Conservation (phyloP, 2,797 vertebrate genomes). For the Mycteria americana region DNA sequence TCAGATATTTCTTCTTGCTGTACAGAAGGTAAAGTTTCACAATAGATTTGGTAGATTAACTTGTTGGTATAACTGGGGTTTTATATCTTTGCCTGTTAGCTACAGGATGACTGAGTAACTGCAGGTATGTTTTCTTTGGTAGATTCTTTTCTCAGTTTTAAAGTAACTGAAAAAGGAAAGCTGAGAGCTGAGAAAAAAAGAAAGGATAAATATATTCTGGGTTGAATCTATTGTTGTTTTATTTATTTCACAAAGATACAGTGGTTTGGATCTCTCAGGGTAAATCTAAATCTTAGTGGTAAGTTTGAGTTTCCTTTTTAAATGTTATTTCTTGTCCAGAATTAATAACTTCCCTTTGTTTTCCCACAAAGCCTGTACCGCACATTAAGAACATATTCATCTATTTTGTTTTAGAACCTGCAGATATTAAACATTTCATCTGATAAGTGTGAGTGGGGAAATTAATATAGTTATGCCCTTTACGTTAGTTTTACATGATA, state of each 20-base stretch:
- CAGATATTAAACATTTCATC: background rate
- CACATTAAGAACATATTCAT: background rate
- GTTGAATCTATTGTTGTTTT: background rate
- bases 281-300: background rate
- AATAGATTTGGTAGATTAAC: background rate
- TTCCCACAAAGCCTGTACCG: background rate
- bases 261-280: background rate
- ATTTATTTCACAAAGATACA: background rate
- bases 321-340: background rate
- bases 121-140: background rate
- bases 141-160: background rate
- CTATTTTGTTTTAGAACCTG: background rate
- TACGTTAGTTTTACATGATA: background rate
- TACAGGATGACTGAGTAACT: background rate
- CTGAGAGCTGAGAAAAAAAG: background rate
- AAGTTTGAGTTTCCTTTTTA: background rate
- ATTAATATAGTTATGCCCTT: background rate
- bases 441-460: background rate
- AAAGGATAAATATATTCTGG: background rate
- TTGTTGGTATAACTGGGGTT: background rate
- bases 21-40: background rate
- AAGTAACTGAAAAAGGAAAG: background rate
- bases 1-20: background rate
- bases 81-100: background rate
- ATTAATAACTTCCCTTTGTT: background rate